phyloP scores from a whole-genome alignment of 1,140 invertebrate species.

The Thaumetopoea pityocampa region DNA sequence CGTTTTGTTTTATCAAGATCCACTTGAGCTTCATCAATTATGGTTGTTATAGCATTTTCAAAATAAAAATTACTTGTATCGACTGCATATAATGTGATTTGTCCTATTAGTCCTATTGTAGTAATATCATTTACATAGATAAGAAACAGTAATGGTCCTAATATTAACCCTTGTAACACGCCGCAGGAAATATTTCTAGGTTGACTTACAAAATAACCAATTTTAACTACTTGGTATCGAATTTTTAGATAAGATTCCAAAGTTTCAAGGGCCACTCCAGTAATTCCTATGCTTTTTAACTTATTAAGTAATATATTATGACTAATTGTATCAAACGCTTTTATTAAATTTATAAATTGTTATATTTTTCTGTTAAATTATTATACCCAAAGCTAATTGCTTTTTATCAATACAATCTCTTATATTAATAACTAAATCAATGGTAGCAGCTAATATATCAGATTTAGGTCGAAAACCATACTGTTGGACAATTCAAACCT shows the following conservation, averaged over 20 bases:
- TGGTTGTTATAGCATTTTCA: conserved; percentile 12
- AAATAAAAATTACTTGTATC: conserved; percentile 25
- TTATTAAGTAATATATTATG: conserved; percentile 3
- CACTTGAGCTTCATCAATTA: conserved; percentile 3
- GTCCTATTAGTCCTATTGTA: conserved; percentile 1
- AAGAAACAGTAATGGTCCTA: conserved; percentile 2
- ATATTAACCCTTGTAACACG: not conserved
- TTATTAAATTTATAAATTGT: conserved; percentile 8
- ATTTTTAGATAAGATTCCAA: not conserved
- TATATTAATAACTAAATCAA: conserved; percentile 4
- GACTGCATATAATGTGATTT: conserved; percentile 21
- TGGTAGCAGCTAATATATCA: not conserved
- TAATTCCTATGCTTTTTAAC: conserved; percentile 4
- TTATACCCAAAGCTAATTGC: not conserved
- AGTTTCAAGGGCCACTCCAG: not conserved
- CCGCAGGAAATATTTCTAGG: not conserved
- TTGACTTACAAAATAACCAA: not conserved
- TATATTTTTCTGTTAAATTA: too few species aligned
- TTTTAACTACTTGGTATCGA: conserved; percentile 3
- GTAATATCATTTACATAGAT: conserved; percentile 8
- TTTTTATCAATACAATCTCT: conserved; percentile 5
- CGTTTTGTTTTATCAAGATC: conserved; percentile 2
- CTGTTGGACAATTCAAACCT: not conserved
- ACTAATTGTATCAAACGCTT: conserved; percentile 2
- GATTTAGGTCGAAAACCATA: conserved; percentile 10